Percentiles rank a stretch among this genome's conserved stretches.
Evolutionary conservation across 2,113 vertebrate genomes (phyloP).

Genomic region (Peromyscus californicus): DNA sequence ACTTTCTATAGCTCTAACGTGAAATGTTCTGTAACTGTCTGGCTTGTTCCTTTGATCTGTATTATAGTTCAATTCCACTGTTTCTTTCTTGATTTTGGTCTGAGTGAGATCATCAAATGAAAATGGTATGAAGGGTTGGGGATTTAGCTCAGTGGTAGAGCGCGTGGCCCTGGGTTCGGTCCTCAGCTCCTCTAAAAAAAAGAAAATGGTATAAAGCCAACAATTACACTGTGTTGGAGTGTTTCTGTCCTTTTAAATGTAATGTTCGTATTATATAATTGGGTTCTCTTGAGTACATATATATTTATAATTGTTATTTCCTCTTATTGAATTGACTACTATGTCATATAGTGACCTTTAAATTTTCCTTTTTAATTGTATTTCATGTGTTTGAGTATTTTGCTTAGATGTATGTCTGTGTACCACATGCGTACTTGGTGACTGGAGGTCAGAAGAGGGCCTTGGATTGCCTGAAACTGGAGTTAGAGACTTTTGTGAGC

Average conservation of each 20-base stretch:
- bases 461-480: background rate
- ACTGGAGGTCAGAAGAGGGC: background rate
- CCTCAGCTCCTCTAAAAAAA: no score
- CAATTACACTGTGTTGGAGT: background rate
- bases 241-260: background rate
- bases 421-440: background rate
- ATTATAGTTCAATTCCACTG: background rate
- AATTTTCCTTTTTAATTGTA: background rate
- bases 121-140: background rate
- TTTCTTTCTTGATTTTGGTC: background rate
- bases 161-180: no score
- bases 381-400: background rate
- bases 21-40: background rate
- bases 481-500: background rate
- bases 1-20: background rate
- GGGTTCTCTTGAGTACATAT: background rate
- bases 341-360: background rate
- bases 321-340: background rate
- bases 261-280: background rate
- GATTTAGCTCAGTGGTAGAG: no score
- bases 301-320: background rate
- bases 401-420: background rate
- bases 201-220: background rate
- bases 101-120: background rate
- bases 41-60: background rate